Evolutionary conservation across 2,113 vertebrate genomes (phyloP).

Genomic region (Phalacrocorax brasilianus): DNA sequence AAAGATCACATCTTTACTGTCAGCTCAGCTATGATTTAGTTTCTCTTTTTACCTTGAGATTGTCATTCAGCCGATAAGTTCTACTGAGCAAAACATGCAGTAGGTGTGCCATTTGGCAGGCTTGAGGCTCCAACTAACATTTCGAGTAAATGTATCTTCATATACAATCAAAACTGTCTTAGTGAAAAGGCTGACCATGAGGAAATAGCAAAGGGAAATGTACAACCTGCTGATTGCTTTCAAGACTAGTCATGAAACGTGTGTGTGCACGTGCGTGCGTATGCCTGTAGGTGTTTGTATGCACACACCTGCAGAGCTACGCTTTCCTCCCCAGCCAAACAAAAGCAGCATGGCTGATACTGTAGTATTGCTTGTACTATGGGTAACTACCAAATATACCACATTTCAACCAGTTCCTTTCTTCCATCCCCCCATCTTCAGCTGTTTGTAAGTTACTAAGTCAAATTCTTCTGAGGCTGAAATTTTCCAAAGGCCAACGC

Average conservation of each 20-base stretch:
- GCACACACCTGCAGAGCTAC: background rate
- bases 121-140: background rate
- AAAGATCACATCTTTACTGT: background rate
- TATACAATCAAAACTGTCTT: background rate
- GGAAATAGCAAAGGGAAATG: background rate
- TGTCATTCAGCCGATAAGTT: background rate
- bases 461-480: background rate
- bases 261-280: background rate
- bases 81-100: background rate
- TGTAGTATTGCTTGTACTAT: background rate
- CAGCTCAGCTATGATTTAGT: background rate
- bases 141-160: background rate
- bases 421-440: background rate
- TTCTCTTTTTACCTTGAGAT: constrained; percentile 41
- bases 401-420: background rate
- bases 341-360: background rate
- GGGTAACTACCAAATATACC: background rate
- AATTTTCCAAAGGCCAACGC: background rate
- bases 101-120: background rate
- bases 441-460: background rate
- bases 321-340: background rate
- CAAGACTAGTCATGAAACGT: background rate
- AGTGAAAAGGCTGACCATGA: background rate
- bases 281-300: background rate
- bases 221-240: background rate